These are phyloP conservation scores for Calliopum simillimum DNA, from an alignment of 2,888 invertebrate genomes.

Conservation along the genomic window DNA sequence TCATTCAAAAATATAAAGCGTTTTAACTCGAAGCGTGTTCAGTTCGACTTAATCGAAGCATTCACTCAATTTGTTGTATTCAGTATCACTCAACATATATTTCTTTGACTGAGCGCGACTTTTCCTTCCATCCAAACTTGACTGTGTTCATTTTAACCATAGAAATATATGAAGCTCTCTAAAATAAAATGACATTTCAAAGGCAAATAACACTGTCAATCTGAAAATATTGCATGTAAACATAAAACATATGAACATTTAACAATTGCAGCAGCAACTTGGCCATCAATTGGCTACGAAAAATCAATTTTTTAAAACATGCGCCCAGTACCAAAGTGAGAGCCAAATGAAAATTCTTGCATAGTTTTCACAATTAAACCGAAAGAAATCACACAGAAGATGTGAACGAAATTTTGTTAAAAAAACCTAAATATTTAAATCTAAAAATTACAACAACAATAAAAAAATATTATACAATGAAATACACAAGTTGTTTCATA, in stretches of 20 bases:
- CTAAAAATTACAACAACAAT: too few relatives aligned
- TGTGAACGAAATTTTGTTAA: background rate
- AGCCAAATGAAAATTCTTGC: conserved; percentile 23
- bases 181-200: too few relatives aligned
- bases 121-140: too few relatives aligned
- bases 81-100: too few relatives aligned
- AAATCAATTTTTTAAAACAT: conserved; percentile 61
- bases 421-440: background rate
- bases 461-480: background rate
- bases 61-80: too few relatives aligned
- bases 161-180: too few relatives aligned
- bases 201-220: background rate
- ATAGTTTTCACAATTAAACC: conserved; percentile 24
- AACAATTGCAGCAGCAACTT: background rate
- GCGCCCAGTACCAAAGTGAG: conserved; percentile 47
- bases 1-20: too few relatives aligned
- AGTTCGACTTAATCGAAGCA: too few relatives aligned
- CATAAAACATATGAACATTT: conserved; percentile 13
- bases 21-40: too few relatives aligned
- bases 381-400: conserved; percentile 17
- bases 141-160: too few relatives aligned
- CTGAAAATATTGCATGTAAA: conserved; percentile 11
- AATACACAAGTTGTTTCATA: background rate
- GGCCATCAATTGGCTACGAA: conserved; percentile 35
- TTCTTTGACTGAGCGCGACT: too few relatives aligned